Percentiles rank a stretch among this genome's conserved stretches.
Evolutionary conservation across 2,797 vertebrate species (phyloP).

Genomic region (Chiroxiphia lanceolata): DNA sequence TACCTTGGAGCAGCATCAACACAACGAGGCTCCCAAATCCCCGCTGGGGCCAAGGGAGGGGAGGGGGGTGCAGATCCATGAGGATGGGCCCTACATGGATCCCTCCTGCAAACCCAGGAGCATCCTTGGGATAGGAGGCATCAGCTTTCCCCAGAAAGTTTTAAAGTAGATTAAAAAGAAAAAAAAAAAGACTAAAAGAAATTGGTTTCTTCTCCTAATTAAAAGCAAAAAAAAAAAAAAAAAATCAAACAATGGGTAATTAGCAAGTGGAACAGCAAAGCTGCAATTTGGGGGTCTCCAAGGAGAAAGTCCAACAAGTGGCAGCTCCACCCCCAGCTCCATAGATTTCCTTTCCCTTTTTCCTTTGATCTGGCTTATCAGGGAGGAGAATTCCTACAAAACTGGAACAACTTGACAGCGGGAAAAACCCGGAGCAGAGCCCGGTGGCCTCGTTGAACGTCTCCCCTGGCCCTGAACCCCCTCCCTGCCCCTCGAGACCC

Average conservation of each 20-base stretch:
- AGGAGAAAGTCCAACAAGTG: slow-evolving; percentile 33
- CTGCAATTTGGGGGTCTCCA: slow-evolving; percentile 38
- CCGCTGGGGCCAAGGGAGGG: rapidly evolving
- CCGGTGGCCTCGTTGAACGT: rapidly evolving
- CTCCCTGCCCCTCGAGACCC: not conserved
- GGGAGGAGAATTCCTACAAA: not conserved
- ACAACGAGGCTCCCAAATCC: not conserved
- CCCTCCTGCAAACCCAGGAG: not conserved
- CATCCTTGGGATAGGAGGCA: not conserved
- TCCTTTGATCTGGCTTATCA: not conserved
- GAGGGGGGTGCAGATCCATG: not conserved
- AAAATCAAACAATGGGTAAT: slow-evolving; percentile 36
- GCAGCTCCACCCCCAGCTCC: not conserved
- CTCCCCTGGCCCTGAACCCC: not conserved
- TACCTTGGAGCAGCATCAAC: not conserved
- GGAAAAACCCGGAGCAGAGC: rapidly evolving
- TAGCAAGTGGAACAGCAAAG: slow-evolving; percentile 16
- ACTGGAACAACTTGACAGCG: not conserved
- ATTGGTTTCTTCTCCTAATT: not conserved
- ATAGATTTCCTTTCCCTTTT: not conserved
- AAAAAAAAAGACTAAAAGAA: not conserved
- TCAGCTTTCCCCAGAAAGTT: not conserved
- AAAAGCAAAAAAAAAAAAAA: not conserved
- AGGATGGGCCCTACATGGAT: rapidly evolving
- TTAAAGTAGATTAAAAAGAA: not conserved